Evolutionary conservation across 2,113 vertebrate genomes (phyloP).

Genomic region (Grantiella picta): DNA sequence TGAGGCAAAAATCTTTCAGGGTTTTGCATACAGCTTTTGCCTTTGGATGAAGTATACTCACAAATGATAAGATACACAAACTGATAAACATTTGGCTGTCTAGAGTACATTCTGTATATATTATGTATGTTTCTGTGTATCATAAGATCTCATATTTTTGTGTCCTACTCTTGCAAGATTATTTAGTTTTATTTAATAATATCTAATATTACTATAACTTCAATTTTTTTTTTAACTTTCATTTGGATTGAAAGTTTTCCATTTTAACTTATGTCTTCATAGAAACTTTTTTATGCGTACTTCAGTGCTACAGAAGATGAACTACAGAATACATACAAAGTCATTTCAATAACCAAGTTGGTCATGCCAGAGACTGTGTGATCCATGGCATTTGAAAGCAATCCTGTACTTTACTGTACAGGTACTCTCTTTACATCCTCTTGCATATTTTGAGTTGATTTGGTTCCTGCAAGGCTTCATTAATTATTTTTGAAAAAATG

Average conservation of each 20-base stretch:
- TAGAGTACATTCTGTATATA: neutral
- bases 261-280: neutral
- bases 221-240: neutral
- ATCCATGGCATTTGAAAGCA: neutral
- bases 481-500: neutral
- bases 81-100: neutral
- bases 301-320: neutral
- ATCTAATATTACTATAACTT: neutral
- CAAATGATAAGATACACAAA: neutral
- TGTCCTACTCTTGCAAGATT: rapidly evolving
- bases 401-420: neutral
- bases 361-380: neutral
- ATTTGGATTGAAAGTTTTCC: neutral
- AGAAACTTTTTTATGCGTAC: neutral
- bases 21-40: neutral
- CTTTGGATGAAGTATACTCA: neutral
- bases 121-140: neutral
- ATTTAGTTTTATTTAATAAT: neutral
- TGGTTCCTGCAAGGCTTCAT: neutral
- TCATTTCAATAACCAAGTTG: neutral
- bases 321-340: neutral
- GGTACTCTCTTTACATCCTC: neutral
- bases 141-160: neutral
- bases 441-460: neutral
- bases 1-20: neutral